Evolutionary conservation across 1,140 invertebrate genomes (phyloP).

Genomic region (Paracyclopina nana): DNA sequence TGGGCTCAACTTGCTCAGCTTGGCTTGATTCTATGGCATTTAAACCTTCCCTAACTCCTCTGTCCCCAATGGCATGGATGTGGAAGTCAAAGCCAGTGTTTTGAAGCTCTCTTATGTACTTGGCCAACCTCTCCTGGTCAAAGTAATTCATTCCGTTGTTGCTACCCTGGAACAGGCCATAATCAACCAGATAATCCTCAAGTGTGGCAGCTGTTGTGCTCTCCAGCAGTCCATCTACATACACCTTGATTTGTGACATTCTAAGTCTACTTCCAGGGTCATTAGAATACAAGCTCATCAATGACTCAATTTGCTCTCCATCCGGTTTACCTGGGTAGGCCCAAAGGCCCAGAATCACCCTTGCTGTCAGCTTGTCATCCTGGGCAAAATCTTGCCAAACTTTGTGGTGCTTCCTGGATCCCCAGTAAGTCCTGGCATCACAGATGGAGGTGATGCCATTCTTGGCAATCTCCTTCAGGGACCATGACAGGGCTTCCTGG

Average conservation of each 20-base stretch:
- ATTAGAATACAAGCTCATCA: neutral
- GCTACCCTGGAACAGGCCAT: neutral
- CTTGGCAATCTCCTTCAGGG: neutral
- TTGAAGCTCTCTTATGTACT: neutral
- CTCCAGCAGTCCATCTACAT: neutral
- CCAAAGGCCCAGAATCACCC: neutral
- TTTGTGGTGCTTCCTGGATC: neutral
- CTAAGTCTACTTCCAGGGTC: neutral
- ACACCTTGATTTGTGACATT: neutral
- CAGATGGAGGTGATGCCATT: neutral
- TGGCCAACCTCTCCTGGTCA: neutral
- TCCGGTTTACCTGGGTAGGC: neutral
- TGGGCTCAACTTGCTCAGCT: neutral
- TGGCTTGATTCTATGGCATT: neutral
- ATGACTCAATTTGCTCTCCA: neutral
- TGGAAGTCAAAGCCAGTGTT: neutral
- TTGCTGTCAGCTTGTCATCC: neutral
- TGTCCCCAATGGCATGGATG: neutral
- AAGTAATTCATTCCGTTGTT: neutral
- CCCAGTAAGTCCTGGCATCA: constrained; percentile 1
- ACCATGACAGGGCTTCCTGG: neutral
- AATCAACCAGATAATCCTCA: neutral
- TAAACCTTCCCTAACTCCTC: neutral
- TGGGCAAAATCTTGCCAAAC: neutral
- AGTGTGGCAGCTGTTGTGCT: neutral